Percentiles rank a stretch among this genome's conserved stretches.
Evolutionary conservation across 1,140 invertebrate species (phyloP).

Genomic region (Euura saliciscinereae): DNA sequence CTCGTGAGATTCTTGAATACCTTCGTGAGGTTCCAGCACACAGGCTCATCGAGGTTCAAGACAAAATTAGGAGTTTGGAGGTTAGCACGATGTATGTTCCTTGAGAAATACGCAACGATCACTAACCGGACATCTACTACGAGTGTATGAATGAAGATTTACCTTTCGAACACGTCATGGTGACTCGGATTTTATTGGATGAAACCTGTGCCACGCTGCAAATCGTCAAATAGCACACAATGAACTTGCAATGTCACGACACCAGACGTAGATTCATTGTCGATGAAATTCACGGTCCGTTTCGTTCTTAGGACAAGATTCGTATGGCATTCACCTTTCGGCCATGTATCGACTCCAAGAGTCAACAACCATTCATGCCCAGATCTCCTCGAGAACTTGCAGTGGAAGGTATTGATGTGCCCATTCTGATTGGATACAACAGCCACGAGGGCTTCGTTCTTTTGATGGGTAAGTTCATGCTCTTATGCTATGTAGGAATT

Average conservation of each 20-base stretch:
- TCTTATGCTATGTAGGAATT: not conserved
- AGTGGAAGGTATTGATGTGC: constrained; percentile 59
- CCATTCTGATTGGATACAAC: constrained; percentile 65
- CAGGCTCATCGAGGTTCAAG: constrained; percentile 46
- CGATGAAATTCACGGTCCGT: not conserved
- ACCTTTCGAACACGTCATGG: too few relatives aligned
- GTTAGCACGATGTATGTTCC: constrained; percentile 23
- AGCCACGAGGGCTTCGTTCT: constrained; percentile 54
- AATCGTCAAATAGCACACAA: too few relatives aligned
- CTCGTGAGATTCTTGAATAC: not conserved
- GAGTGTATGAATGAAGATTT: constrained; percentile 33
- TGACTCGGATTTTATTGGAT: too few relatives aligned
- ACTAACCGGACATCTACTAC: too few relatives aligned
- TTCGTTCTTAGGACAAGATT: not conserved
- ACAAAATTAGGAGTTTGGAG: constrained; percentile 17
- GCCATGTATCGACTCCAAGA: constrained; percentile 32
- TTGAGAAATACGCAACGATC: too few relatives aligned
- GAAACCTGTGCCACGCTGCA: too few relatives aligned
- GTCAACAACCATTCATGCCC: constrained; percentile 41
- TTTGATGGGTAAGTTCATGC: constrained; percentile 39
- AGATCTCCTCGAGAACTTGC: constrained; percentile 35
- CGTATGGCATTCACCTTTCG: not conserved
- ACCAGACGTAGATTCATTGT: too few relatives aligned
- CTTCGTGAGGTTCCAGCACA: constrained; percentile 20
- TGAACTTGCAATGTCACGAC: too few relatives aligned